Percentiles rank a stretch among this genome's conserved stretches.
These are phyloP conservation scores for Rhagium mordax DNA, from an alignment of 2,888 invertebrate genomes.

Conservation along the genomic window DNA sequence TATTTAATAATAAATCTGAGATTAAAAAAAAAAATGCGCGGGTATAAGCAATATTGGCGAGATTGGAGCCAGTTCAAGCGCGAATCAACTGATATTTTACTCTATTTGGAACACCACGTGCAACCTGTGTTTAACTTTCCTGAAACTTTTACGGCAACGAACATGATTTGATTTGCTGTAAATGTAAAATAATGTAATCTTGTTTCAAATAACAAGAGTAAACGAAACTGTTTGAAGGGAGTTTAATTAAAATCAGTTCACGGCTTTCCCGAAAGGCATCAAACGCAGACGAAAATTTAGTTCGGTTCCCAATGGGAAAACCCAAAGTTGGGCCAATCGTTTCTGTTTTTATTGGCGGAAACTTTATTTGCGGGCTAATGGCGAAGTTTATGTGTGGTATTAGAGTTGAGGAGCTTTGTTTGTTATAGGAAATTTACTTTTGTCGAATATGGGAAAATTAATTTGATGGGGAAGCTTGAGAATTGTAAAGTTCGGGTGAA, in stretches of 20 bases:
- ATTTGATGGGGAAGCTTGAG: background rate
- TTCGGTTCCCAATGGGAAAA: slow-evolving; percentile 1
- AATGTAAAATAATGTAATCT: slow-evolving; percentile 11
- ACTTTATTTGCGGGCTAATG: slow-evolving; percentile 4
- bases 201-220: background rate
- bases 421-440: slow-evolving; percentile 1
- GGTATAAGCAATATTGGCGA: too few species aligned
- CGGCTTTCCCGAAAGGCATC: background rate
- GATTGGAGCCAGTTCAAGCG: too few species aligned
- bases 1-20: too few species aligned
- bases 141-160: background rate
- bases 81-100: too few species aligned
- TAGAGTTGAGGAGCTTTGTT: slow-evolving; percentile 5
- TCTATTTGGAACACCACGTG: background rate
- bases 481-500: background rate
- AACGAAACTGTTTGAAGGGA: slow-evolving; percentile 3
- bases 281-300: background rate
- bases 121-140: background rate
- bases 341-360: slow-evolving; percentile 13
- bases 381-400: slow-evolving; percentile 4
- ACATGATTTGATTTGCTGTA: background rate
- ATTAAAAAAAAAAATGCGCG: too few species aligned
- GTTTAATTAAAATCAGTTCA: slow-evolving; percentile 18
- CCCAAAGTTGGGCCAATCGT: background rate
- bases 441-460: background rate